Base-by-base conservation (phyloP, 92 coral and sea anemone genomes). In the Plumapathes pennacea region DNA sequence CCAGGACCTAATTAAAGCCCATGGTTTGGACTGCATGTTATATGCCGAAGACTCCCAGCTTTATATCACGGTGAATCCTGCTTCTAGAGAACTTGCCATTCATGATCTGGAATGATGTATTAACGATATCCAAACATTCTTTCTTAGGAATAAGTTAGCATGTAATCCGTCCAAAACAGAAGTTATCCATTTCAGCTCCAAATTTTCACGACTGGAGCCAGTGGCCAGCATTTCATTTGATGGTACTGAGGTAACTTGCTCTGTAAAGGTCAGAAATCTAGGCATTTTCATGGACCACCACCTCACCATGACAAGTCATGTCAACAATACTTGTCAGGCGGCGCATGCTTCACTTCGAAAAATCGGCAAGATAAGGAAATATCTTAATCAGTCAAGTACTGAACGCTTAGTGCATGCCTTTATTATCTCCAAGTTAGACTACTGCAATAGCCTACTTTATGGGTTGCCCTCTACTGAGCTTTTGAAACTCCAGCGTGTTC, bases 361-460 rank as follows among this genome's bases (percentile, higher is more conserved):
- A 22, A 76, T 76, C 2, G 46, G 85, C 48, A 60, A 78, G 54
- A 69, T 60, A 17, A 54, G 85, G 51, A 78, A 78, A 69, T 78
- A 69, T 38, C 62, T 78, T 21, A 31, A 64, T 37, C 26, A 29
- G 46, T 65, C 59, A 25, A 10, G 36, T 37, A 67, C 84, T 32
- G 64, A 77, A 48, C 38, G 20, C 48, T 54, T 67, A 22, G 63
- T 69, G 15, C 85, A 78, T 62, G 85, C 74, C 18, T 78, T 69
- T 51, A 57, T 70, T 1, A 69, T 65, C 14, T 61, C 73, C 33
- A 44, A 74, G 38, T 29, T 78, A 36, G 85, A 78, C 53, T 69
- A 78, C 57, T 69, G 84, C 28, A 77, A 68, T 40, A 57, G 77
- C 57, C 61, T 66, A 15, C 36, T 72, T 12, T 66, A 57, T 38